Conservation (phyloP, 2,888 invertebrate species). For the Ophonus ardosiacus region DNA sequence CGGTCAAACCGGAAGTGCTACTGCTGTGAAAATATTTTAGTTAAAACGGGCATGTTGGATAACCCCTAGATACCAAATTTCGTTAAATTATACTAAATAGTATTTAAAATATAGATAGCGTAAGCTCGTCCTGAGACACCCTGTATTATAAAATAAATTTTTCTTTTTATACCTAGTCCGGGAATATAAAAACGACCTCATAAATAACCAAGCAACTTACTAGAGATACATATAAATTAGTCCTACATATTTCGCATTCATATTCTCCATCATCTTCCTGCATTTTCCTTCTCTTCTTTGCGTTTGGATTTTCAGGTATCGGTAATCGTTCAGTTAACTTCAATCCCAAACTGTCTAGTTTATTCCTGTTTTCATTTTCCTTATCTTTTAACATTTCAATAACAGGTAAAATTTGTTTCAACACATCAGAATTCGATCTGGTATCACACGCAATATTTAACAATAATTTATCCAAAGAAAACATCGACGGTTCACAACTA, state of each 20-base stretch:
- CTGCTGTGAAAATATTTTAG: no score
- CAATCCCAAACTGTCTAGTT: slow-evolving; percentile 81
- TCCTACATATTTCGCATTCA: slow-evolving; percentile 91
- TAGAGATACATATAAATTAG: slow-evolving; percentile 90
- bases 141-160: no score
- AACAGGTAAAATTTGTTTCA: slow-evolving; percentile 82
- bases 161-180: no score
- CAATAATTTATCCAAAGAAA: slow-evolving; percentile 90
- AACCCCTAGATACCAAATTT: no score
- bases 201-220: slow-evolving; percentile 79
- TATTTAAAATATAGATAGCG: no score
- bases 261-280: slow-evolving; percentile 83
- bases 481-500: slow-evolving; percentile 93
- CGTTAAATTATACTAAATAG: no score
- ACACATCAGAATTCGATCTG: slow-evolving; percentile 80
- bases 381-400: slow-evolving; percentile 80
- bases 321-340: slow-evolving; percentile 81
- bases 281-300: slow-evolving; percentile 77
- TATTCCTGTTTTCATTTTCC: slow-evolving; percentile 82
- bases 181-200: no score
- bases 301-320: slow-evolving; percentile 77
- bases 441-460: slow-evolving; percentile 85
- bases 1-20: no score
- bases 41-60: no score
- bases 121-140: no score